phyloP scores from a whole-genome alignment of 30 jellyfish, hydroid and myxozoan genomes.

The Aurelia coerulea region DNA sequence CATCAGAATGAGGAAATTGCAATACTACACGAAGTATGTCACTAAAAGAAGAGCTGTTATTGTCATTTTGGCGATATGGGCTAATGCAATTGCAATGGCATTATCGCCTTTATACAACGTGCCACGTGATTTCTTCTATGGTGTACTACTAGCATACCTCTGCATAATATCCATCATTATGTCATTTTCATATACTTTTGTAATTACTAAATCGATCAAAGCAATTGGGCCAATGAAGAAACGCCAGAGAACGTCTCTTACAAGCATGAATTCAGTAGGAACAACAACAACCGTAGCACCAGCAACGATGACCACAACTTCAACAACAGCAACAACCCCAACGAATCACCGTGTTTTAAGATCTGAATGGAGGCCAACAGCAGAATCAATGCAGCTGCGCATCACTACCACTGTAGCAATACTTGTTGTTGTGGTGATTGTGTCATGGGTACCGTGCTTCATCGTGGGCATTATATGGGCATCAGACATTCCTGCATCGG shows the following conservation, averaged over 20 bases:
- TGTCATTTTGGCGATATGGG: conserved; percentile 37
- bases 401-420: conserved; percentile 45
- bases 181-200: conserved; percentile 38
- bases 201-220: conserved; percentile 8
- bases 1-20: conserved; percentile 65
- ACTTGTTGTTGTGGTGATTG: conserved; percentile 14
- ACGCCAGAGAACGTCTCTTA: not conserved
- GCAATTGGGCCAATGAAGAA: not conserved
- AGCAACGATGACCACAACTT: not conserved
- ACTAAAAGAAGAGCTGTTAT: conserved; percentile 43
- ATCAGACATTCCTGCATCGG: conserved; percentile 22
- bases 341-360: not conserved
- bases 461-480: conserved; percentile 54
- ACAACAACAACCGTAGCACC: too few relatives aligned
- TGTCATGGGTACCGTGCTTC: conserved; percentile 59
- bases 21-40: conserved; percentile 51
- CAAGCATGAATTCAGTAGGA: not conserved
- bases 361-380: not conserved
- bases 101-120: conserved; percentile 48
- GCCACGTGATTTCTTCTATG: conserved; percentile 25
- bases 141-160: conserved; percentile 31
- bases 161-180: conserved; percentile 11
- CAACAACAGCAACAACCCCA: not conserved
- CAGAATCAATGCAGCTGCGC: conserved; percentile 54
- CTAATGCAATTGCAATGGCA: conserved; percentile 38